Evolutionary conservation across 2,888 invertebrate species (phyloP).

Genomic region (Amiota mariae): DNA sequence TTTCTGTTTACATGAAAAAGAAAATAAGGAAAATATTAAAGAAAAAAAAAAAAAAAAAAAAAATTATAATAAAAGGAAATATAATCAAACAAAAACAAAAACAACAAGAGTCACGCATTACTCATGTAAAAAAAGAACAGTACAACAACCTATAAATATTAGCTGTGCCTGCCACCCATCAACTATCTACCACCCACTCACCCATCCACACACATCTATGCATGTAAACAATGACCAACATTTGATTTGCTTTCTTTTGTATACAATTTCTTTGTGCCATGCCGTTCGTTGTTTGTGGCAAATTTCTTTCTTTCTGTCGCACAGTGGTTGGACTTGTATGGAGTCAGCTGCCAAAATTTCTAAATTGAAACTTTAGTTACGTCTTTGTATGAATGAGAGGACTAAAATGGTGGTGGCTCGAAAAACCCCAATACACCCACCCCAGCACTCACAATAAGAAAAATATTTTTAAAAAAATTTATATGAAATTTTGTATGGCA

Average conservation of each 20-base stretch:
- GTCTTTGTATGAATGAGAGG: no score
- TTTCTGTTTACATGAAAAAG: background rate
- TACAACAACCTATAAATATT: background rate
- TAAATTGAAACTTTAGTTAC: no score
- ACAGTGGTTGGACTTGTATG: no score
- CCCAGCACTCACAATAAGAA: no score
- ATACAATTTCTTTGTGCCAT: background rate
- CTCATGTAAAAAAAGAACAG: constrained; percentile 13
- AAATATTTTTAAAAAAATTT: no score
- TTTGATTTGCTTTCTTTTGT: constrained; percentile 1
- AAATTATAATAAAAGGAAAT: constrained; percentile 3
- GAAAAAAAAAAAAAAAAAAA: background rate
- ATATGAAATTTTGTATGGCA: no score
- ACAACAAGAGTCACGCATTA: background rate
- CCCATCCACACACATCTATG: no score
- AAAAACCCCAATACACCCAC: no score
- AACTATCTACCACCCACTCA: background rate
- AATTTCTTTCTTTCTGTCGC: constrained; percentile 38
- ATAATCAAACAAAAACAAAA: constrained; percentile 6
- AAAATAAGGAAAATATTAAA: no score
- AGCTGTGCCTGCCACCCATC: no score
- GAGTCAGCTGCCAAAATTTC: no score
- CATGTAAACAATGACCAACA: constrained; percentile 2
- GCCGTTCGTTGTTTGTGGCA: background rate
- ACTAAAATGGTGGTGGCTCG: no score